phyloP scores from a whole-genome alignment of 2,888 invertebrate genomes.

The Parochlus steinenii region DNA sequence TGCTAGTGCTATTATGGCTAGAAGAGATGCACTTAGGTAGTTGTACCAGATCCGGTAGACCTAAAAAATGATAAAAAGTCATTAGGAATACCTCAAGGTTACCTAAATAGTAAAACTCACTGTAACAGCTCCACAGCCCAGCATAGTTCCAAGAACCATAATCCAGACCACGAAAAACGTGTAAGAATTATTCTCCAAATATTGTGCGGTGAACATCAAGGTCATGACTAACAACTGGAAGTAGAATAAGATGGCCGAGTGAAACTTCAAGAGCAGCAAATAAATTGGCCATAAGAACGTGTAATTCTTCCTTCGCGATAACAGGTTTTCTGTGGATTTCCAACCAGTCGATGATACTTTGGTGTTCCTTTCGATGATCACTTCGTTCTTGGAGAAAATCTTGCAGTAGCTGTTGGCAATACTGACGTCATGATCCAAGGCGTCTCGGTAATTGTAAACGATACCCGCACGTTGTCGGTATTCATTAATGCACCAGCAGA shows the following conservation, averaged over 20 bases:
- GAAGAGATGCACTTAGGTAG: background rate
- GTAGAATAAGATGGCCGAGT: conserved; percentile 5
- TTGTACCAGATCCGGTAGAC: background rate
- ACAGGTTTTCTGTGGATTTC: conserved; percentile 10
- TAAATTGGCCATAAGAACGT: conserved; percentile 5
- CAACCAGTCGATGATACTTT: conserved; percentile 2
- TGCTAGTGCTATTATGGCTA: conserved; percentile 1
- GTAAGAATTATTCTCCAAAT: background rate
- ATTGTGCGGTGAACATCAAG: background rate
- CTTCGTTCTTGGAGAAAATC: conserved; percentile 8
- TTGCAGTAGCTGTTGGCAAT: conserved; percentile 10
- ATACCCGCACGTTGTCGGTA: conserved; percentile 4
- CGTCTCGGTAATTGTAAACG: conserved; percentile 3
- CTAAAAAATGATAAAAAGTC: background rate
- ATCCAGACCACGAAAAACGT: background rate
- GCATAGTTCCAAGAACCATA: background rate
- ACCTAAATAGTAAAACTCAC: too few species aligned
- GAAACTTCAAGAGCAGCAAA: conserved; percentile 4
- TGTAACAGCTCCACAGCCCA: too few species aligned
- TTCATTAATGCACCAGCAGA: conserved; percentile 2
- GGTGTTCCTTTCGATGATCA: conserved; percentile 6
- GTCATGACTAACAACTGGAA: background rate
- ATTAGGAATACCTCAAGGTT: too few species aligned
- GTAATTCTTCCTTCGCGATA: conserved; percentile 1
- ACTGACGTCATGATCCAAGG: conserved; percentile 4